Base-by-base conservation (phyloP, 2,113 vertebrate genomes). In the Toxotes chatareus region DNA sequence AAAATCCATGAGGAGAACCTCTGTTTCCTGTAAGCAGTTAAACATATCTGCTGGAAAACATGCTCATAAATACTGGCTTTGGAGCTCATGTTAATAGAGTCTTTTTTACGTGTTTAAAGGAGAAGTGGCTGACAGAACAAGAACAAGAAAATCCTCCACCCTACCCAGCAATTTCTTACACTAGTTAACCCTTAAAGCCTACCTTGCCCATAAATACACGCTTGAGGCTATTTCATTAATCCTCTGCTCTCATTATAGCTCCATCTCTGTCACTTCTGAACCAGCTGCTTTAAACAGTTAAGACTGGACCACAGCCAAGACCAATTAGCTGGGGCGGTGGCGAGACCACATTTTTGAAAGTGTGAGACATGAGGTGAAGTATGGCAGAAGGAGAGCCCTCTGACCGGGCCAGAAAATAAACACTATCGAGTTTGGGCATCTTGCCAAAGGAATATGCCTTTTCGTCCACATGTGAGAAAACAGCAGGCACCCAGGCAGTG, bases 271-370 rank as follows among this genome's bases (percentile, higher is more conserved):
- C 56, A 46, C 32, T 23, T 49, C 73, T 59, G 16, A 70, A 59
- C 62, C 12, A 17, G 60, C 74, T 42, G 19, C 73, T 74, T 59
- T 72, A 47, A 62, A 76, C 64, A 80, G 42, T 47, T n/a, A 23
- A 63, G 7, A 57, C 73, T 94, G 93, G 93, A 91, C 57, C 65
- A 1, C 38, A 66, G 93, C 89, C 93, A 95, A 90, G 63, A 84
- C 76, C 82, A 84, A 82, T 91, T 89, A 87, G 44, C 56, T 16
- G 36, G 19, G 70, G 84, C 38, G 77, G 62, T 4, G 61, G 68
- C 14, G 10, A 27, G 44, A 80, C 71, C 5, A 38, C 23, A 1
- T 73, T 85, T 82, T 73, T 57, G 66, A 86, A 83, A 77, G 65
- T 80, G 72, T 59, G 73, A 63, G 47, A 72, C 62, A 56, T 0